Percentiles rank a stretch among this genome's conserved stretches.
phyloP scores from a whole-genome alignment of 2,797 vertebrate genomes.

The Sebastes melanostomus region DNA sequence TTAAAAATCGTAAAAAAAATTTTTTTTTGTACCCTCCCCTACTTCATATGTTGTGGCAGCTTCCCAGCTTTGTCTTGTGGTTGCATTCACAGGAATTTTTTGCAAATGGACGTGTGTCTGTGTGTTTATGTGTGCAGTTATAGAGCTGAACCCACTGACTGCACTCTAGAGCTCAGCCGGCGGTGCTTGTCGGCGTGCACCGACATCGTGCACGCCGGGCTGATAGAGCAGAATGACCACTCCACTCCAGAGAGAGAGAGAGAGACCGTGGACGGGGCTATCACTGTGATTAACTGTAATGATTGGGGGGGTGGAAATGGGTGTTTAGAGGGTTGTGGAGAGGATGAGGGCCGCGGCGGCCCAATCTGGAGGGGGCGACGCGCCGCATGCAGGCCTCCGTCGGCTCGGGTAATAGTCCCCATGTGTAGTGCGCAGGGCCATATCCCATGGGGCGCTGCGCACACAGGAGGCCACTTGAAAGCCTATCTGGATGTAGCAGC shows the following conservation, averaged over 20 bases:
- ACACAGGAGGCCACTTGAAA: conserved; percentile 84
- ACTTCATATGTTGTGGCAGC: background rate
- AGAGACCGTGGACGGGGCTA: conserved; percentile 65
- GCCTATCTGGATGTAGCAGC: conserved; percentile 81
- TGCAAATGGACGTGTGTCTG: conserved; percentile 48
- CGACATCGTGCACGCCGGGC: conserved; percentile 21
- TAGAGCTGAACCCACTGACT: conserved; percentile 41
- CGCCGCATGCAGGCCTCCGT: conserved; percentile 52
- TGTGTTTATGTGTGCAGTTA: conserved; percentile 35
- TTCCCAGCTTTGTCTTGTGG: conserved; percentile 22
- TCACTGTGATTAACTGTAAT: conserved; percentile 80
- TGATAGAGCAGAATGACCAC: conserved; percentile 70
- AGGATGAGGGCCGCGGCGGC: conserved; percentile 68
- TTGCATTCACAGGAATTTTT: conserved; percentile 22
- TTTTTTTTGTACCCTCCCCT: too few relatives aligned
- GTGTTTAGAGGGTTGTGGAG: conserved; percentile 73
- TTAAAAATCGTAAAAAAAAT: too few relatives aligned
- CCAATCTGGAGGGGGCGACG: conserved; percentile 64
- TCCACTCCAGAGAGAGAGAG: conserved; percentile 54
- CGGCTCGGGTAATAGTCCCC: conserved; percentile 80
- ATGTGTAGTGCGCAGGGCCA: conserved; percentile 78
- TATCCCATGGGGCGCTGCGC: conserved; percentile 74
- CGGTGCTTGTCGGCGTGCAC: conserved; percentile 34
- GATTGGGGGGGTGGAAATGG: conserved; percentile 73
- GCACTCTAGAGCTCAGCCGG: conserved; percentile 31